Evolutionary conservation across 2,797 vertebrate genomes (phyloP), one percentile per base, ranked within the genome.

Genomic region (Staurois parvus): DNA sequence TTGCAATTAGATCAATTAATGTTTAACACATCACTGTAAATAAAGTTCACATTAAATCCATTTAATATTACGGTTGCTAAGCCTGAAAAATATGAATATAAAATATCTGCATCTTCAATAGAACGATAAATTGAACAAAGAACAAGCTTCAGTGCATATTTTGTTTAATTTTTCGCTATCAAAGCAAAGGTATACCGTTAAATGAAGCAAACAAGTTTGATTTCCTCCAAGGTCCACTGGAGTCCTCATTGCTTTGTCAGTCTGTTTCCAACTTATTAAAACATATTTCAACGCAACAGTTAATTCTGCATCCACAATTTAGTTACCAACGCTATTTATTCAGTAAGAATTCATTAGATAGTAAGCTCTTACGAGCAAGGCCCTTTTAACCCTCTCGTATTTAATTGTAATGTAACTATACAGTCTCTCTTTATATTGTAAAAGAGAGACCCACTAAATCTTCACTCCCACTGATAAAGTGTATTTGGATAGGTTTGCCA

Each of bases 141-240:
- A 72, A 26, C 37, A 34, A 28, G 28, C 34, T 69, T 69, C 40
- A 42, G 28, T 69, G 67, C 67, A 70, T 69, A 70, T 80, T 32
- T 68, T 70, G 28, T 78, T 76, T 62, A 15, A 76, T 67, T 42
- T 66, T n/a, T 66, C 64, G 34, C 15, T 9, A 78, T 74, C 24
- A 67, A 70, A 70, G 8, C 68, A 70, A 32, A 40, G 19, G 24
- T 9, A 40, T 24, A 59, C 15, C 2, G 7, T 8, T 13, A 19
- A 37, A 37, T 24, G 48, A 37, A 70, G 8, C 30, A 69, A 69
- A 24, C 52, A 59, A 66, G 24, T 13, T 6, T 37, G 19, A 64
- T 34, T 15, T 34, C 48, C 13, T 30, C 24, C 34, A 72, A 59
- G 32, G 32, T 37, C 69, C 34, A 29, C 17, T 37, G 11, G 30